These are phyloP conservation scores for Orthonevra nobilis DNA, from an alignment of 2,888 invertebrate genomes.

Conservation along the genomic window DNA sequence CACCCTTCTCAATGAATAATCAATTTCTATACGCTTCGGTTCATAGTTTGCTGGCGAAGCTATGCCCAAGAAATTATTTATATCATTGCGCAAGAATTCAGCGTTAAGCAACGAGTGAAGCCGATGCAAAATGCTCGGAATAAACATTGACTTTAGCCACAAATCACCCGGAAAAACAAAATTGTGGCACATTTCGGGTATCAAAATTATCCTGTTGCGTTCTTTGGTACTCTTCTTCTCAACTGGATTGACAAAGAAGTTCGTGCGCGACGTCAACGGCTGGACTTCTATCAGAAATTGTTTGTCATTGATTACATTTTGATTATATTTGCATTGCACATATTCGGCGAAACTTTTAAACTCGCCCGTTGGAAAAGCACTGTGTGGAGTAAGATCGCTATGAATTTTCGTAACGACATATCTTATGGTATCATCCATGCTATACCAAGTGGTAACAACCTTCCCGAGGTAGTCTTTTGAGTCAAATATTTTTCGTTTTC, in stretches of 20 bases:
- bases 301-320: constrained; percentile 81
- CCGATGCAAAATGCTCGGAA: constrained; percentile 93
- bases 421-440: constrained; percentile 81
- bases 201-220: constrained; percentile 83
- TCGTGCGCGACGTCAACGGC: constrained; percentile 76
- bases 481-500: constrained; percentile 80
- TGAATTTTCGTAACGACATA: constrained; percentile 88
- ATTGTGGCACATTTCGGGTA: constrained; percentile 92
- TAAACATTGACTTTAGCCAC: constrained; percentile 91
- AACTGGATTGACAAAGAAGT: constrained; percentile 77
- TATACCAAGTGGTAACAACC: constrained; percentile 94
- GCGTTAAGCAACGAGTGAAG: constrained; percentile 77
- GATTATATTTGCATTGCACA: constrained; percentile 87
- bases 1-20: constrained; percentile 75
- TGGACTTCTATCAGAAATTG: constrained; percentile 93
- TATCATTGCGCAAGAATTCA: constrained; percentile 78
- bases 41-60: constrained; percentile 71
- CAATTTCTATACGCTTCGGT: constrained; percentile 75
- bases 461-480: constrained; percentile 85
- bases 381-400: constrained; percentile 84
- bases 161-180: constrained; percentile 87
- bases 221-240: constrained; percentile 70
- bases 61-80: constrained; percentile 75
- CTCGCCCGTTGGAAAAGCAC: constrained; percentile 84
- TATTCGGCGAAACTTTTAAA: constrained; percentile 87